Conservation (phyloP, 2,888 invertebrate genomes). For the Icerya purchasi region DNA sequence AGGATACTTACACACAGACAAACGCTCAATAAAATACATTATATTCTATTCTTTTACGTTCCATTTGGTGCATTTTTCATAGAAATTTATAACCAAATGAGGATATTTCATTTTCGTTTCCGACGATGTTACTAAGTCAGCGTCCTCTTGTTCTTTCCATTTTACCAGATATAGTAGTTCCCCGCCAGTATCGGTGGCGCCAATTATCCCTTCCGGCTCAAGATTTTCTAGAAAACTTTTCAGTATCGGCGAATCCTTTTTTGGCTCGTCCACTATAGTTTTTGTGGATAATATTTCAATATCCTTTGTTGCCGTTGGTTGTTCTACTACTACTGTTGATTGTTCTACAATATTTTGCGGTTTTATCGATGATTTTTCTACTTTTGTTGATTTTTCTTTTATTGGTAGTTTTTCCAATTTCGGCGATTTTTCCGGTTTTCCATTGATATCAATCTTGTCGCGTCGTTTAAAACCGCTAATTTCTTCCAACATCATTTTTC, state of each 20-base stretch:
- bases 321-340: too few relatives aligned
- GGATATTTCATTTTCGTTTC: conserved; percentile 1
- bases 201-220: conserved; percentile 1
- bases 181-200: conserved; percentile 4
- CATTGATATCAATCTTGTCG: background rate
- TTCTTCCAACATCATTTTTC: too few relatives aligned
- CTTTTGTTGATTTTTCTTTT: too few relatives aligned
- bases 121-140: background rate
- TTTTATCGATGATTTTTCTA: background rate
- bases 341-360: background rate
- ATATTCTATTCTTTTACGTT: too few relatives aligned
- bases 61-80: too few relatives aligned
- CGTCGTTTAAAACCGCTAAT: background rate
- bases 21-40: too few relatives aligned
- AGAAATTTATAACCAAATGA: conserved; percentile 4
- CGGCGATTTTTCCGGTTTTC: background rate
- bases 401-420: background rate
- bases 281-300: too few relatives aligned
- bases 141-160: background rate
- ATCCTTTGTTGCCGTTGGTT: too few relatives aligned
- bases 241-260: too few relatives aligned
- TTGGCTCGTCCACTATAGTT: too few relatives aligned
- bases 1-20: too few relatives aligned
- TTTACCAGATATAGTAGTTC: background rate
- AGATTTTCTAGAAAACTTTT: too few relatives aligned